These are phyloP conservation scores for Labia minor DNA, from an alignment of 2,888 invertebrate genomes.

Conservation along the genomic window DNA sequence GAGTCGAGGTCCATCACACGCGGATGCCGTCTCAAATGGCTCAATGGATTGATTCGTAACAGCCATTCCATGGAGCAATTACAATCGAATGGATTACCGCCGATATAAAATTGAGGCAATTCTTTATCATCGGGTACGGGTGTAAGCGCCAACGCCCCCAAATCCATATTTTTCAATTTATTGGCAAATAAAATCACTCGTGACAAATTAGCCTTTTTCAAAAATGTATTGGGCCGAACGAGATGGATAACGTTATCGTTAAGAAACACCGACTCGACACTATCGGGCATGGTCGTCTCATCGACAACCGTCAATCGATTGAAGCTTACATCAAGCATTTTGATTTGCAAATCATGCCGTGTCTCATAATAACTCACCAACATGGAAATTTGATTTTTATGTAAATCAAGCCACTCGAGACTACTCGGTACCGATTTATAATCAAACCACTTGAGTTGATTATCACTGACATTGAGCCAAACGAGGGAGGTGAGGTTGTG, in stretches of 20 bases:
- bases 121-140: slow-evolving; percentile 54
- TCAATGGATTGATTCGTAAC: slow-evolving; percentile 64
- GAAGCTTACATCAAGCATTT: slow-evolving; percentile 66
- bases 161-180: slow-evolving; percentile 58
- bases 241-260: slow-evolving; percentile 63
- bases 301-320: slow-evolving; percentile 58
- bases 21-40: slow-evolving; percentile 56
- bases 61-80: slow-evolving; percentile 84
- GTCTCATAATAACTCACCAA: slow-evolving; percentile 61
- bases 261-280: slow-evolving; percentile 57
- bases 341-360: slow-evolving; percentile 52
- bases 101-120: slow-evolving; percentile 66
- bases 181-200: slow-evolving; percentile 69
- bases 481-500: slow-evolving; percentile 60
- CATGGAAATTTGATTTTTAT: slow-evolving; percentile 64
- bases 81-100: slow-evolving; percentile 72
- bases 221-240: slow-evolving; percentile 57
- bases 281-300: slow-evolving; percentile 59
- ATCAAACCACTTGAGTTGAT: slow-evolving; percentile 68
- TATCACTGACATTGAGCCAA: slow-evolving; percentile 72
- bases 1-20: slow-evolving; percentile 68
- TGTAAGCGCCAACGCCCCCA: slow-evolving; percentile 58
- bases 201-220: slow-evolving; percentile 56
- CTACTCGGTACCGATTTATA: slow-evolving; percentile 65
- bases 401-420: slow-evolving; percentile 71